A percentile compares a stretch with the other conserved stretches of the same genome.
Conservation (phyloP, 1,140 invertebrate genomes). For the Drosophila equinoxialis region DNA sequence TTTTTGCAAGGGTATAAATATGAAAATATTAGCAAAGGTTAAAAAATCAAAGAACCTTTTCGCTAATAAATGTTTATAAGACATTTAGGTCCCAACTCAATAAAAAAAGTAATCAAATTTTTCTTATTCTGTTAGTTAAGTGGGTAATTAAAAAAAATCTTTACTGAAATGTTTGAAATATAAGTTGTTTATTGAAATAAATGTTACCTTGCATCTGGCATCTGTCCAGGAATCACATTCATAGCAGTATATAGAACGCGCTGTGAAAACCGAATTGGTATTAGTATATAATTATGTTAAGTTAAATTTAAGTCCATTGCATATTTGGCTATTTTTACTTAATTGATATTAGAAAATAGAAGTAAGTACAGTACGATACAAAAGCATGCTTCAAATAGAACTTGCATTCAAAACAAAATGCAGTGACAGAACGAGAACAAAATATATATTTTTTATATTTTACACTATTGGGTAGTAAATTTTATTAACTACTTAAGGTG, state of each 20-base stretch:
- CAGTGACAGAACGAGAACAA: slow-evolving; percentile 26
- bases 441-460: neutral
- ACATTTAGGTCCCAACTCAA: too few species aligned
- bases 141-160: too few species aligned
- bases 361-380: slow-evolving; percentile 38
- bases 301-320: neutral
- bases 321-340: slow-evolving; percentile 13
- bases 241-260: slow-evolving; percentile 94
- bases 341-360: slow-evolving; percentile 22
- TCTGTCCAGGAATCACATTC: slow-evolving; percentile 96
- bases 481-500: neutral
- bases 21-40: too few species aligned
- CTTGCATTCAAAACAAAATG: slow-evolving; percentile 34
- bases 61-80: too few species aligned
- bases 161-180: too few species aligned
- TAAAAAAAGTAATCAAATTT: too few species aligned
- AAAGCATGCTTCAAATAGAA: slow-evolving; percentile 35
- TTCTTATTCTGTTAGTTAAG: too few species aligned
- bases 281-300: slow-evolving; percentile 23
- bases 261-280: slow-evolving; percentile 83
- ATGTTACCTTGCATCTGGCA: slow-evolving; percentile 87
- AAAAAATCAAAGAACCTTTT: too few species aligned
- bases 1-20: too few species aligned
- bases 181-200: too few species aligned
- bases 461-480: slow-evolving; percentile 2